Evolutionary conservation across 2,888 invertebrate species (phyloP).

Genomic region (Mongoloraphidia duomilia): DNA sequence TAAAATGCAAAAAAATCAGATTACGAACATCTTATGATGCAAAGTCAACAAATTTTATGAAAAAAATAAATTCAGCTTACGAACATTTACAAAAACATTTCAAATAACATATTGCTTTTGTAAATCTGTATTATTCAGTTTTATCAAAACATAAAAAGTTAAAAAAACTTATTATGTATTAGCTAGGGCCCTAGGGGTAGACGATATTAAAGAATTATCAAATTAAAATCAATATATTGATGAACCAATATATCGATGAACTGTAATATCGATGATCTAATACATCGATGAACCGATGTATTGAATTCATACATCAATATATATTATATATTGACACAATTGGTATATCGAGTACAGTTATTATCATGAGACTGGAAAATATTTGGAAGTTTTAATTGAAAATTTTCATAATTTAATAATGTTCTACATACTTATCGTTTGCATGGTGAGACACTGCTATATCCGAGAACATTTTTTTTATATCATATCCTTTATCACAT

Average conservation of each 20-base stretch:
- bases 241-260: too few species aligned
- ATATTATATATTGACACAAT: not conserved
- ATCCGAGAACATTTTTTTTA: slow-evolving; percentile 6
- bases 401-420: not conserved
- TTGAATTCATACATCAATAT: too few species aligned
- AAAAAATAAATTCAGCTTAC: not conserved
- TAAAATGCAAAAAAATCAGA: not conserved
- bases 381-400: not conserved
- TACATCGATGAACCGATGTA: too few species aligned
- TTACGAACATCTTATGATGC: not conserved
- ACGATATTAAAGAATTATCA: too few species aligned
- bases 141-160: too few species aligned
- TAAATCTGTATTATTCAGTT: too few species aligned
- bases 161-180: too few species aligned
- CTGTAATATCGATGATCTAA: too few species aligned
- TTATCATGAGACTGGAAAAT: slow-evolving; percentile 5
- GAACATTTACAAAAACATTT: not conserved
- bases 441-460: slow-evolving; percentile 6
- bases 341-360: slow-evolving; percentile 2
- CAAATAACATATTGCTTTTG: too few species aligned
- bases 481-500: slow-evolving; percentile 8
- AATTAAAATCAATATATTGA: too few species aligned
- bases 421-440: slow-evolving; percentile 9
- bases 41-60: not conserved
- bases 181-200: too few species aligned